These are phyloP conservation scores for Bothrops jararaca DNA, from an alignment of 2,113 vertebrate genomes.

Conservation along the genomic window DNA sequence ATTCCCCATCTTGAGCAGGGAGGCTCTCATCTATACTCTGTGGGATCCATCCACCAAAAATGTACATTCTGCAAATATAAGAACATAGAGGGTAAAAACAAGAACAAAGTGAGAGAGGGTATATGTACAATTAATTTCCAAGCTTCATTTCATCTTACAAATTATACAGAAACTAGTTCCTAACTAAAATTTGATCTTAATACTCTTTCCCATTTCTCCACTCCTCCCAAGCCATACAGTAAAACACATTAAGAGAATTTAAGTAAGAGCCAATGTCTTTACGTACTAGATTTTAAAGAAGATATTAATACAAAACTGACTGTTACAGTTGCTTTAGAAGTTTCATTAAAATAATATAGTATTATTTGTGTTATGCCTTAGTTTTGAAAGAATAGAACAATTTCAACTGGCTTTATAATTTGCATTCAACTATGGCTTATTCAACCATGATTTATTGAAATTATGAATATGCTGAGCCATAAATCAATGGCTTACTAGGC, in stretches of 20 bases:
- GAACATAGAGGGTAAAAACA: not conserved
- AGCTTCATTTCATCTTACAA: conserved; percentile 31
- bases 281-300: not conserved
- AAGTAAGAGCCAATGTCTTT: not conserved
- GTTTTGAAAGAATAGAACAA: not conserved
- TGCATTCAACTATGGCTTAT: not conserved
- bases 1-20: conserved; percentile 77
- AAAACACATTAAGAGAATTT: not conserved
- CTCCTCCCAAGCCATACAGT: not conserved
- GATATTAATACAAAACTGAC: not conserved
- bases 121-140: conserved; percentile 40
- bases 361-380: not conserved
- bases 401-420: not conserved
- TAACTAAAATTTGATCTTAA: not conserved
- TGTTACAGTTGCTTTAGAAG: not conserved
- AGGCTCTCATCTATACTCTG: conserved; percentile 73
- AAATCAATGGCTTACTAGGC: not conserved
- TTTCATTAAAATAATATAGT: not conserved
- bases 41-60: conserved; percentile 97
- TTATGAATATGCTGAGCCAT: not conserved
- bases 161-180: not conserved
- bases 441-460: not conserved
- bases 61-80: conserved; percentile 83
- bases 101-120: conserved; percentile 15
- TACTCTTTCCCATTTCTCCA: not conserved